These are phyloP conservation scores for Thysanoteuthis rhombus DNA, from an alignment of 2,888 invertebrate species.

Conservation along the genomic window DNA sequence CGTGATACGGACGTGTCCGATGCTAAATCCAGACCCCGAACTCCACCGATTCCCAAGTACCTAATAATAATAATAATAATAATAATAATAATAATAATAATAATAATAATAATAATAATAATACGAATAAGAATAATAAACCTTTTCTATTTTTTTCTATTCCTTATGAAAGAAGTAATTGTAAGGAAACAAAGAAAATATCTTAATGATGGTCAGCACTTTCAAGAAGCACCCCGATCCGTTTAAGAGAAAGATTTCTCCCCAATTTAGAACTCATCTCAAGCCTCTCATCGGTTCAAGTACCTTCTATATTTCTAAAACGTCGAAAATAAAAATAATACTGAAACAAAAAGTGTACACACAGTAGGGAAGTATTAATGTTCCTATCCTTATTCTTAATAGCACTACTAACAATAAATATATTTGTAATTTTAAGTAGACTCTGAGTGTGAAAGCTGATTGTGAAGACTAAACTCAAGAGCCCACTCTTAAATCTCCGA, in stretches of 20 bases:
- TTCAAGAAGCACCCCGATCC: not conserved
- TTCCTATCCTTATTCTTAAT: not conserved
- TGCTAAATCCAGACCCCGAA: not conserved
- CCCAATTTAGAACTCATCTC: not conserved
- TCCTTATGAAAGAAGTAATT: not conserved
- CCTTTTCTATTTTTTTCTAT: no score
- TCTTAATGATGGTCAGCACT: not conserved
- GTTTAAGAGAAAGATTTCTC: not conserved
- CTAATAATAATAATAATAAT: not conserved
- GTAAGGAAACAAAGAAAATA: not conserved
- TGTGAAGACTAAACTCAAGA: not conserved
- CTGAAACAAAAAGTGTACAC: not conserved
- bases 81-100: not conserved
- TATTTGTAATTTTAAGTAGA: not conserved
- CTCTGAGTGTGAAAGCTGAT: not conserved
- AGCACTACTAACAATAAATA: not conserved
- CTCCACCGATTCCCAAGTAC: not conserved
- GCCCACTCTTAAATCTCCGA: not conserved
- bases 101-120: not conserved
- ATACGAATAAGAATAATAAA: not conserved
- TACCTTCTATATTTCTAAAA: not conserved
- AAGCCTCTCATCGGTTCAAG: not conserved
- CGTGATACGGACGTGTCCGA: not conserved
- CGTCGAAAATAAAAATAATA: not conserved
- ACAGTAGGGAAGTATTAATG: not conserved